Conservation (phyloP, 2,888 invertebrate genomes). For the Thecophora atra region DNA sequence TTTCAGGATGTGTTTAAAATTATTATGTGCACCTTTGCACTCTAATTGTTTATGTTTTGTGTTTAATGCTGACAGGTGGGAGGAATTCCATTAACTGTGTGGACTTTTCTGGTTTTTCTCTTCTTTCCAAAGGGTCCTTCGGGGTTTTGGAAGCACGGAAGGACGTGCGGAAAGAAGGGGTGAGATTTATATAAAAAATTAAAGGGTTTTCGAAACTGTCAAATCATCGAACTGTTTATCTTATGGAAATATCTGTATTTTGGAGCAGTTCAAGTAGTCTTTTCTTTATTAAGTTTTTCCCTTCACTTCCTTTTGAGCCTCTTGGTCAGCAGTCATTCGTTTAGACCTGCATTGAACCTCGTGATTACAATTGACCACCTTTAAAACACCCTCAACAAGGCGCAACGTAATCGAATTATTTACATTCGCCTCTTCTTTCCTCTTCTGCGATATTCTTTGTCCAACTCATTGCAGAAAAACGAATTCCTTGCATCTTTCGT, state of each 20-base stretch:
- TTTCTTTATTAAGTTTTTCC: too few species aligned
- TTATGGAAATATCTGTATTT: too few species aligned
- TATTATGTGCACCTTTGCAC: constrained; percentile 23
- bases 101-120: neutral
- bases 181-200: too few species aligned
- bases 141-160: too few species aligned
- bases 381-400: constrained; percentile 23
- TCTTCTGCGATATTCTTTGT: neutral
- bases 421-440: neutral
- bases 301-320: neutral
- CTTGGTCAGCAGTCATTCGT: neutral
- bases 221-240: too few species aligned
- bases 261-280: too few species aligned
- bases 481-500: constrained; percentile 9
- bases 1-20: constrained; percentile 5
- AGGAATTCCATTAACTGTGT: constrained; percentile 17
- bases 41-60: constrained; percentile 37
- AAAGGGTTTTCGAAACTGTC: too few species aligned
- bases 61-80: constrained; percentile 36
- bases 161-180: too few species aligned
- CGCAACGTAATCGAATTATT: neutral
- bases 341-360: neutral
- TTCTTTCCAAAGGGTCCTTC: too few species aligned
- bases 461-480: neutral
- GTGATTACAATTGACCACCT: constrained; percentile 25